phyloP scores from a whole-genome alignment of 2,113 vertebrate genomes.

The Carollia perspicillata region DNA sequence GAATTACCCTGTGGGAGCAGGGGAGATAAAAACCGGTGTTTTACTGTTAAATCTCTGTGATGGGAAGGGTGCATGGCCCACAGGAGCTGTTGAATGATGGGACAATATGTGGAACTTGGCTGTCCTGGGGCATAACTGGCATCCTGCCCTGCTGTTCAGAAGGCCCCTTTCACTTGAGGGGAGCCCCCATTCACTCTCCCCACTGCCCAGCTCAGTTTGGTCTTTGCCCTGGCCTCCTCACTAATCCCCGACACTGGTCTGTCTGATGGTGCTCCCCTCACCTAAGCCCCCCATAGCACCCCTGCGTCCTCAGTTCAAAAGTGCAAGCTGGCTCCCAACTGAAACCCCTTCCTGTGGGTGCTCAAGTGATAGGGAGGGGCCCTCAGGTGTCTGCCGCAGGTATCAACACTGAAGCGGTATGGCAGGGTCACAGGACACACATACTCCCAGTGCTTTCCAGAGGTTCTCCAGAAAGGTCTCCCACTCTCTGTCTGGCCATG shows the following conservation, averaged over 20 bases:
- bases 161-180: background rate
- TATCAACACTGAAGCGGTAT: background rate
- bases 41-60: background rate
- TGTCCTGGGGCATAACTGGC: rapidly evolving
- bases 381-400: background rate
- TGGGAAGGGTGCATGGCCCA: background rate
- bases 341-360: background rate
- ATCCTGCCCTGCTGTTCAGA: background rate
- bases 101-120: background rate
- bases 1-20: background rate
- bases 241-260: background rate
- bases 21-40: background rate
- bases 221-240: background rate
- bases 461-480: background rate
- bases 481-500: background rate
- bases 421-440: background rate
- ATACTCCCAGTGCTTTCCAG: background rate
- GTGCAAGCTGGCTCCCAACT: background rate
- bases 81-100: background rate
- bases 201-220: background rate
- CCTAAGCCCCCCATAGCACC: background rate
- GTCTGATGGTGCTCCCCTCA: background rate
- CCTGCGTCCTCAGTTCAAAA: background rate
- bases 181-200: background rate
- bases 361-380: background rate